These are phyloP conservation scores for Enteromius paludinosus DNA, from an alignment of 2,797 vertebrate species.

Conservation along the genomic window DNA sequence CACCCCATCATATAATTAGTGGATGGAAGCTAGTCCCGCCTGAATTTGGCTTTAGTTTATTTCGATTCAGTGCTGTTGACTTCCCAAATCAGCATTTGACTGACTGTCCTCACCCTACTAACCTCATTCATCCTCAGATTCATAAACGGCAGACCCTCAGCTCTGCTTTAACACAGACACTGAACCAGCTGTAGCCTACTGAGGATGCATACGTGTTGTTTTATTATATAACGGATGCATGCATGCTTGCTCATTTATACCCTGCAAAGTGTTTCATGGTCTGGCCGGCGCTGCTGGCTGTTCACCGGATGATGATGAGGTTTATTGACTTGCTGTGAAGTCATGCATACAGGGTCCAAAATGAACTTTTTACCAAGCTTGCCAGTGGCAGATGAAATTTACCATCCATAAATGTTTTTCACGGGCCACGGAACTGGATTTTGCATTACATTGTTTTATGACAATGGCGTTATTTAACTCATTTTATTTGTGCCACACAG, in stretches of 20 bases:
- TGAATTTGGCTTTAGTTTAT: neutral
- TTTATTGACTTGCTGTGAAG: constrained; percentile 8
- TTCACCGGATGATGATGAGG: constrained; percentile 1
- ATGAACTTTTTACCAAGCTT: neutral
- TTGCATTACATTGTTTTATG: neutral
- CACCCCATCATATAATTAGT: neutral
- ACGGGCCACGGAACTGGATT: neutral
- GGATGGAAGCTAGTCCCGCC: neutral
- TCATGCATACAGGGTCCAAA: constrained; percentile 22
- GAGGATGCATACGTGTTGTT: constrained; percentile 18
- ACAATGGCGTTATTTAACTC: neutral
- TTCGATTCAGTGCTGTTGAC: neutral
- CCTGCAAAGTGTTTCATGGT: neutral
- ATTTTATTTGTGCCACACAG: neutral
- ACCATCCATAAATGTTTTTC: neutral
- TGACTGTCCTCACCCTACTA: constrained; percentile 43
- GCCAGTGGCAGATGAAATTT: neutral
- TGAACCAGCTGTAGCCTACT: constrained; percentile 52
- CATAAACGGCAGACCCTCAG: constrained; percentile 14
- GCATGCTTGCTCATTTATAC: neutral
- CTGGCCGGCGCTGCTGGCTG: neutral
- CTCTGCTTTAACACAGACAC: constrained; percentile 10
- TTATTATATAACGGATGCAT: constrained; percentile 4
- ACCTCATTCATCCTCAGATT: constrained; percentile 45
- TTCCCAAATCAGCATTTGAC: constrained; percentile 26